Evolutionary conservation across 1,140 invertebrate species (phyloP).

Genomic region (Prorops nasuta): DNA sequence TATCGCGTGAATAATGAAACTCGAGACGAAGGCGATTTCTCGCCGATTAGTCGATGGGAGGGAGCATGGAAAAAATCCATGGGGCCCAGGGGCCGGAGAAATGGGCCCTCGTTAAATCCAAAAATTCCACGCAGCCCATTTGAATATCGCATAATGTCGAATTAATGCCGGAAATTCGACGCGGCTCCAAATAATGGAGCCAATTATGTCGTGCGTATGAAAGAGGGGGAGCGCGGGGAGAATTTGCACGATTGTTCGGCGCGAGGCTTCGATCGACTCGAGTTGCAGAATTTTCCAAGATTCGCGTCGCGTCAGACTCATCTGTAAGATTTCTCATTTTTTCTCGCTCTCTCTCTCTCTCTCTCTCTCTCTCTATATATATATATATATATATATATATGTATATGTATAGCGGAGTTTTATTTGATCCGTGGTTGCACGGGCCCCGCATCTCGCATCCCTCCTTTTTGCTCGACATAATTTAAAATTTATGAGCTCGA

Average conservation of each 20-base stretch:
- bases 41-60: too few relatives aligned
- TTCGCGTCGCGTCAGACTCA: too few relatives aligned
- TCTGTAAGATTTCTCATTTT: too few relatives aligned
- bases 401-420: too few relatives aligned
- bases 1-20: too few relatives aligned
- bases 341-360: conserved; percentile 7
- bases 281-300: too few relatives aligned
- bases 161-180: conserved; percentile 50
- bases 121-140: conserved; percentile 45
- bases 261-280: too few relatives aligned
- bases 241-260: too few relatives aligned
- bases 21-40: background rate
- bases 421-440: conserved; percentile 28
- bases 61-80: too few relatives aligned
- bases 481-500: conserved; percentile 56
- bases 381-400: too few relatives aligned
- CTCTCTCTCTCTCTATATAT: too few relatives aligned
- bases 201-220: conserved; percentile 13
- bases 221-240: conserved; percentile 16
- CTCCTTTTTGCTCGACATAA: conserved; percentile 50
- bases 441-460: conserved; percentile 31
- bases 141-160: conserved; percentile 52
- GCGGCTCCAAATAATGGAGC: conserved; percentile 36
- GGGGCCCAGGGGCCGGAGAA: too few relatives aligned
- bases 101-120: conserved; percentile 37